phyloP scores from a whole-genome alignment of 2,113 vertebrate genomes.

The Isichthys henryi region DNA sequence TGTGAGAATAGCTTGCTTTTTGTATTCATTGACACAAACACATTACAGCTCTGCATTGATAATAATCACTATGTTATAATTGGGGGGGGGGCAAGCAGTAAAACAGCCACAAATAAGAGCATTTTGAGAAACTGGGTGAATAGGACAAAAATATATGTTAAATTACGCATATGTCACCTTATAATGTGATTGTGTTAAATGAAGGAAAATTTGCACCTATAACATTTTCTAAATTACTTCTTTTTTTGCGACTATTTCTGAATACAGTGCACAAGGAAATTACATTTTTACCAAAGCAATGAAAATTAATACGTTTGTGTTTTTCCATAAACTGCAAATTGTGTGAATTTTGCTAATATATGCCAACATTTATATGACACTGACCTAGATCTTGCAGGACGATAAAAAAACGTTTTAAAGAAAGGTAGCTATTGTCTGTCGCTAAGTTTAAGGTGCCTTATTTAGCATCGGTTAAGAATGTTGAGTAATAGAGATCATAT shows the following conservation, averaged over 20 bases:
- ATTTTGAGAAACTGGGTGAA: not conserved
- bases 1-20: not conserved
- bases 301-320: not conserved
- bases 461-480: not conserved
- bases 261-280: not conserved
- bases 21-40: not conserved
- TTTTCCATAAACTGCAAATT: not conserved
- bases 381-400: not conserved
- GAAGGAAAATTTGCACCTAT: not conserved
- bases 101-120: slow-evolving; percentile 12
- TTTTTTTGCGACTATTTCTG: not conserved
- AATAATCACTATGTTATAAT: not conserved
- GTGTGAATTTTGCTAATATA: not conserved
- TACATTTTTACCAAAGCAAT: not conserved
- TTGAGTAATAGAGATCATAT: not conserved
- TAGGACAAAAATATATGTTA: not conserved
- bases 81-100: not conserved
- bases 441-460: not conserved
- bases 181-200: not conserved
- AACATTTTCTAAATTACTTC: not conserved
- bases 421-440: not conserved
- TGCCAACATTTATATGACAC: not conserved
- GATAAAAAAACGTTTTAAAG: not conserved
- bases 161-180: not conserved
- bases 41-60: not conserved